Evolutionary conservation across 2,797 vertebrate genomes (phyloP).

Genomic region (Hylomyscus alleni): DNA sequence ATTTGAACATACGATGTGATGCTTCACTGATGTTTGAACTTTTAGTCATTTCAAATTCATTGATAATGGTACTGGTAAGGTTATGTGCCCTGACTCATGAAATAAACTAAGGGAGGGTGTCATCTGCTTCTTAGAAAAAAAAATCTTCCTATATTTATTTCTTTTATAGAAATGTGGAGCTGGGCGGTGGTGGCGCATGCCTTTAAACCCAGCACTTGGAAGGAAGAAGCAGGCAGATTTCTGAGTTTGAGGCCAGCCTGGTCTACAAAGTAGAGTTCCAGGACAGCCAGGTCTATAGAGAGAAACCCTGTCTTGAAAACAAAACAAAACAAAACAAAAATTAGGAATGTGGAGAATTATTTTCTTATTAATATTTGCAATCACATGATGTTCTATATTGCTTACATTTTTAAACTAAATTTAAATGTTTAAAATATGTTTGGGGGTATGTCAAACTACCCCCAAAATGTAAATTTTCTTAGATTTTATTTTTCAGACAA

Average conservation of each 20-base stretch:
- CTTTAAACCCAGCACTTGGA: too few species aligned
- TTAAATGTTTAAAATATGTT: conserved; percentile 58
- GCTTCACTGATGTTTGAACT: conserved; percentile 89
- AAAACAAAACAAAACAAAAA: too few species aligned
- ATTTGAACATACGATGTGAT: conserved; percentile 87
- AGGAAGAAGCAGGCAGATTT: too few species aligned
- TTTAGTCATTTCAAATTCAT: conserved; percentile 89
- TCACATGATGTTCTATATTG: conserved; percentile 43
- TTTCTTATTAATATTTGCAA: conserved; percentile 73
- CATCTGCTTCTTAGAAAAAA: conserved; percentile 73
- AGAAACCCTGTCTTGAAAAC: too few species aligned
- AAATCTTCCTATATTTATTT: conserved; percentile 75
- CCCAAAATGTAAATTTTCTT: conserved; percentile 29
- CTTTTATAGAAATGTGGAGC: conserved; percentile 61
- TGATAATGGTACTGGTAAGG: conserved; percentile 86
- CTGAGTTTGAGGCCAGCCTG: too few species aligned
- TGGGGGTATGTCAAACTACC: conserved; percentile 16
- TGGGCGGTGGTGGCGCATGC: too few species aligned
- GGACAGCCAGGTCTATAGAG: too few species aligned
- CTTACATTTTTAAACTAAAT: conserved; percentile 78
- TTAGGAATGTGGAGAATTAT: conserved; percentile 61
- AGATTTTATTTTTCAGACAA: conserved; percentile 42
- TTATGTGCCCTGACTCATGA: conserved; percentile 79
- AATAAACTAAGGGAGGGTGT: conserved; percentile 77
- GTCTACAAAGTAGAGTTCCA: too few species aligned